Conservation (phyloP, 2,888 invertebrate species). For the Pseudanteris insignis region DNA sequence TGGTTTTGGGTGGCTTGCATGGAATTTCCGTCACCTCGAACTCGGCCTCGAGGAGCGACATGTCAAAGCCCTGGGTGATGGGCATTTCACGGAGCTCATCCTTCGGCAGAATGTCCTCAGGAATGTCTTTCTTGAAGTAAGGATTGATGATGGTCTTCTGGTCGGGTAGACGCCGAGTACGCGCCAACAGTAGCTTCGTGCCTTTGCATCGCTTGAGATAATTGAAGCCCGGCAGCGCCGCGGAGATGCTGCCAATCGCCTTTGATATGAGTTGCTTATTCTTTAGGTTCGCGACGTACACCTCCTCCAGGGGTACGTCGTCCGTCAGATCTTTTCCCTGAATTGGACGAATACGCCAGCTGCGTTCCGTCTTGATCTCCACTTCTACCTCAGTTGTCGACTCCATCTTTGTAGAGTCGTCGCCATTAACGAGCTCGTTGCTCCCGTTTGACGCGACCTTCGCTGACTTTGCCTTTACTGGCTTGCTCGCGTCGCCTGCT, state of each 20-base stretch:
- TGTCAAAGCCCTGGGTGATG: constrained; percentile 67
- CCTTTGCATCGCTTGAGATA: constrained; percentile 80
- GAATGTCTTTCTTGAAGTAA: constrained; percentile 9
- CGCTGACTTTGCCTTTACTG: not conserved
- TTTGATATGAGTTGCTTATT: constrained; percentile 73
- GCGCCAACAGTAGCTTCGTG: constrained; percentile 70
- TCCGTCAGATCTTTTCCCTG: constrained; percentile 69
- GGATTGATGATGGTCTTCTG: constrained; percentile 30
- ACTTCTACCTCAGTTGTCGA: constrained; percentile 16
- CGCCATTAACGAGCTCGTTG: not conserved
- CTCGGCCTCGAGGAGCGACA: constrained; percentile 68
- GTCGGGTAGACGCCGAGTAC: constrained; percentile 19
- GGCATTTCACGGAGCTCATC: constrained; percentile 66
- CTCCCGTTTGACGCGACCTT: no score
- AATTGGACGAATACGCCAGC: constrained; percentile 66
- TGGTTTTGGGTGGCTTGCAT: constrained; percentile 71
- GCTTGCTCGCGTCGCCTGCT: constrained; percentile 1
- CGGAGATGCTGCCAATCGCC: constrained; percentile 72
- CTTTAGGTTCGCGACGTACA: constrained; percentile 72
- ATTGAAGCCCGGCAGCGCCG: constrained; percentile 72
- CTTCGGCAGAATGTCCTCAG: constrained; percentile 40
- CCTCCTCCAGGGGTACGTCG: constrained; percentile 69
- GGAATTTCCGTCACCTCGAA: constrained; percentile 72
- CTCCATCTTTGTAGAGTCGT: constrained; percentile 12
- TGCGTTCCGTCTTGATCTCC: constrained; percentile 35